These are phyloP conservation scores for Graptemys geographica DNA, from an alignment of 2,797 vertebrate genomes.

Conservation along the genomic window DNA sequence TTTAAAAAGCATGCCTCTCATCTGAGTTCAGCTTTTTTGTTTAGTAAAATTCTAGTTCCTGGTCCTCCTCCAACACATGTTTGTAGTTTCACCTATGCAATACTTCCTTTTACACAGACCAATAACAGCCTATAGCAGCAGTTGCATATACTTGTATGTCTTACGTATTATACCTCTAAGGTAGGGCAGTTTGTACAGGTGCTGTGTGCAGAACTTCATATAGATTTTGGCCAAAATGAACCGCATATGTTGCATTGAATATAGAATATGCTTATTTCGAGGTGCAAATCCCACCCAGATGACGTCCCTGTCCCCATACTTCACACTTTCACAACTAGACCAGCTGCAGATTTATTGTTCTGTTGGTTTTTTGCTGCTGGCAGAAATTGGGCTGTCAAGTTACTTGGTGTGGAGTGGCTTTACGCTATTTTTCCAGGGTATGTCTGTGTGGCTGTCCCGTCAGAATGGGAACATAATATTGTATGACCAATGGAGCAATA, in stretches of 20 bases:
- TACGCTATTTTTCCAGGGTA: background rate
- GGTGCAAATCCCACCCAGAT: background rate
- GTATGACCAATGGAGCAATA: background rate
- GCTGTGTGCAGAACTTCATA: background rate
- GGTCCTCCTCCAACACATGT: background rate
- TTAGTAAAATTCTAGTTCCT: background rate
- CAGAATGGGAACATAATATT: background rate
- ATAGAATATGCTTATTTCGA: background rate
- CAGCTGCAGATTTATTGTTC: background rate
- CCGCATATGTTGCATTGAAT: accelerated
- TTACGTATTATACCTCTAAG: background rate
- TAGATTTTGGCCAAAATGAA: background rate
- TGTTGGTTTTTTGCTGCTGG: background rate
- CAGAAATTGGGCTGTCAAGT: background rate
- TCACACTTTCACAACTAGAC: background rate
- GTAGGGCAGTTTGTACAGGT: background rate
- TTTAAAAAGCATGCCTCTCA: background rate
- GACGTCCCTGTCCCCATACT: background rate
- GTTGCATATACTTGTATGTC: background rate
- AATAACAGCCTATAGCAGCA: background rate
- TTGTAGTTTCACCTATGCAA: background rate
- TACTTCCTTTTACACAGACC: background rate
- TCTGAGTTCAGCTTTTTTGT: background rate
- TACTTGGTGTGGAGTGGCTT: background rate
- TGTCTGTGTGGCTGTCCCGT: accelerated